Base-by-base conservation (phyloP, 2,888 invertebrate species). In the Hydrotaea diabolus region DNA sequence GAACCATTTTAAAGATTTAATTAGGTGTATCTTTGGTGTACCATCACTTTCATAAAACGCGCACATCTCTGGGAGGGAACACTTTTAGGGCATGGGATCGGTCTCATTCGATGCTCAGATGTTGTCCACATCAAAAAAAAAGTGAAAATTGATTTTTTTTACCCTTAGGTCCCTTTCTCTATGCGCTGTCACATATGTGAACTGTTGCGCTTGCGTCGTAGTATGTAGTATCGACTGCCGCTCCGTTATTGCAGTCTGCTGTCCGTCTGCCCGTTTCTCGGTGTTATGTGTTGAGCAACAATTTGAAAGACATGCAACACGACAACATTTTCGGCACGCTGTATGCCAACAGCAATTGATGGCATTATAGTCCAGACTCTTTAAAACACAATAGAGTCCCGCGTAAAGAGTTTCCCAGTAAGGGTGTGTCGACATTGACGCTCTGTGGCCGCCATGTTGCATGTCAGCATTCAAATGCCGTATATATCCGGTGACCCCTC, bases 251-350 rank as follows among this genome's bases (percentile, higher is more conserved):
- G 62, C 64, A 78, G 26, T 73, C 69, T 23, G 74, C 26, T 72
- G n/a, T 19, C 77, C 62, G 62, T 78, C 53, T 62, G 31, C 66
- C 43, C 53, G 79, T 19, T 23, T 77, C 43, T 46, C 77, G 53
- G 62, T 80, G 62, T 76, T 76, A 85, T 72, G 64, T 83, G 77
- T 86, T 87, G 86, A 80, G 69, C 78, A 83, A 87, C 81, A 80
- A 73, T 78, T n/a, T 75, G 71, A 74, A 84, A 85, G 83, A 81
- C 66, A 78, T 74, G 64, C 43, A 79, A 71, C 78, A 69, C 79
- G 78, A 78, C 80, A 72, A 13, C 62, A 49, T 23, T 62, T 26
- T 43, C 49, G 59, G 77, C 46, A 80, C 62, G 64, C 23, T 73
- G 36, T 78, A 21, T 84, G 81, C 81, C 84, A 85, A 78, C 84